These are phyloP conservation scores for Lordiphosa clarofinis DNA, from an alignment of 1,140 invertebrate genomes.

Conservation along the genomic window DNA sequence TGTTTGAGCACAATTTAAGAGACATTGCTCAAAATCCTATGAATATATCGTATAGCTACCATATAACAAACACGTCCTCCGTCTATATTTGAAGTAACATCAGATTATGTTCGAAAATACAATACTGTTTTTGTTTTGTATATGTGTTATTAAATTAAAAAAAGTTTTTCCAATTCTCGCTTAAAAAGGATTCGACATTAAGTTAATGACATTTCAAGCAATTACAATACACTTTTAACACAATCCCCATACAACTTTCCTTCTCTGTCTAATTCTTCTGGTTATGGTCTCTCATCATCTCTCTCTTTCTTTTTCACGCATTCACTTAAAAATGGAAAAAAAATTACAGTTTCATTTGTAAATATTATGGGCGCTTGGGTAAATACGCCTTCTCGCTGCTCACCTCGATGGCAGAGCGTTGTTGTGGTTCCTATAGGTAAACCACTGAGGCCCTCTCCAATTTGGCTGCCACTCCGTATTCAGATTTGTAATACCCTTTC, in stretches of 20 bases:
- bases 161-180: neutral
- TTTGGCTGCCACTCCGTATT: neutral
- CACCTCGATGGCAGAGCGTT: slow-evolving; percentile 72
- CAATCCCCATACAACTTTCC: neutral
- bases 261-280: neutral
- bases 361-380: slow-evolving; percentile 71
- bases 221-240: too few relatives aligned
- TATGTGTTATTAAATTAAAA: slow-evolving; percentile 87
- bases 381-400: slow-evolving; percentile 74
- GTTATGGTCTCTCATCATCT: slow-evolving; percentile 2
- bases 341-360: slow-evolving; percentile 65
- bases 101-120: too few relatives aligned
- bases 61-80: too few relatives aligned
- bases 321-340: slow-evolving; percentile 1
- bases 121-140: too few relatives aligned
- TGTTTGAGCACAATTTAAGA: too few relatives aligned
- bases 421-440: slow-evolving; percentile 79
- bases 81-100: too few relatives aligned
- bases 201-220: too few relatives aligned
- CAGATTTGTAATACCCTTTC: neutral
- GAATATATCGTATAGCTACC: too few relatives aligned
- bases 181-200: too few relatives aligned
- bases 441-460: neutral
- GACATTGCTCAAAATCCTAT: too few relatives aligned
- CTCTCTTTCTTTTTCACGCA: slow-evolving; percentile 26